Evolutionary conservation across 2,113 vertebrate species (phyloP).

Genomic region (Pristiophorus japonicus): DNA sequence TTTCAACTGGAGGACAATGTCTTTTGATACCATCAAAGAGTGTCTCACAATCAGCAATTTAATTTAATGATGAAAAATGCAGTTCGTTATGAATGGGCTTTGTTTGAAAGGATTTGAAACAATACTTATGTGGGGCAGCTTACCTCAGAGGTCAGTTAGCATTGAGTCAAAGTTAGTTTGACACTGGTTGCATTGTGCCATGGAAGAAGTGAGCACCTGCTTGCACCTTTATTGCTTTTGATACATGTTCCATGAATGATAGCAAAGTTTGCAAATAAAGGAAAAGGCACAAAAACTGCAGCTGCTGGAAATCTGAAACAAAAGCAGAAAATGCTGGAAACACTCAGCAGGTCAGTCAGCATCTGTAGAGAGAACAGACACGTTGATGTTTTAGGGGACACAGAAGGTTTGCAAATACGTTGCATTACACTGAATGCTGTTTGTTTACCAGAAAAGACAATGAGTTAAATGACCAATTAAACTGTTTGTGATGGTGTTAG

Average conservation of each 20-base stretch:
- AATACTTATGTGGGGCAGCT: neutral
- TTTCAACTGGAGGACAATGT: neutral
- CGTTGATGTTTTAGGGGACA: neutral
- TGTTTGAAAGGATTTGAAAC: neutral
- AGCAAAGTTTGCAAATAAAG: neutral
- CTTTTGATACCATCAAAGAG: neutral
- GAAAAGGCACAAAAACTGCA: neutral
- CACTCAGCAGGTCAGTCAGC: neutral
- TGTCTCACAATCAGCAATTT: neutral
- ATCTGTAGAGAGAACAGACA: neutral
- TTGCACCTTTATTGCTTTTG: neutral
- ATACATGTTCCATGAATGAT: too few relatives aligned
- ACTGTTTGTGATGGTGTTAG: neutral
- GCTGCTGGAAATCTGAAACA: neutral
- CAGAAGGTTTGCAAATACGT: neutral
- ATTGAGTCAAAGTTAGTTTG: neutral
- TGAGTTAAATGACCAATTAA: neutral
- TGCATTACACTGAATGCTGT: neutral
- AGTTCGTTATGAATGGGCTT: neutral
- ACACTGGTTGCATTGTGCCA: neutral
- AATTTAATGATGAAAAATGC: neutral
- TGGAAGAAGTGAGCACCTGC: neutral
- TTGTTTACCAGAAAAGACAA: neutral
- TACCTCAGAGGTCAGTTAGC: neutral
- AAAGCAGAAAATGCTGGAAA: neutral